These are phyloP conservation scores for Sanderia malayensis DNA, from an alignment of 30 jellyfish, hydroid and myxozoan species.

Conservation along the genomic window DNA sequence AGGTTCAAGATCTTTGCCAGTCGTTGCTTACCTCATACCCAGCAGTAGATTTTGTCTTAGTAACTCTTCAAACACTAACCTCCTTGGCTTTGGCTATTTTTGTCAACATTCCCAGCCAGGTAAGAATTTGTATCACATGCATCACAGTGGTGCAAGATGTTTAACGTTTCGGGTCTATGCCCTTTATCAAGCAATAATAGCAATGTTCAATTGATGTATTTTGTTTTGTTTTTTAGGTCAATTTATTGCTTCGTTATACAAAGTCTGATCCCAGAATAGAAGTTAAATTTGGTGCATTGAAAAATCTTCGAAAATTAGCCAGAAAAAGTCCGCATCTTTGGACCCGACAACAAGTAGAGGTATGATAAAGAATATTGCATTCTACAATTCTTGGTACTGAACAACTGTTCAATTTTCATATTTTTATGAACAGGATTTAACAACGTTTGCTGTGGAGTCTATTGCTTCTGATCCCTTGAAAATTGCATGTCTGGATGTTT, in stretches of 20 bases:
- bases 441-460: conserved; percentile 48
- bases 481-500: conserved; percentile 47
- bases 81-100: conserved; percentile 63
- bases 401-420: too few species aligned
- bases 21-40: conserved; percentile 64
- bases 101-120: conserved; percentile 75
- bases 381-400: too few species aligned
- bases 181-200: too few species aligned
- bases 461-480: conserved; percentile 49
- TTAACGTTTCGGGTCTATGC: too few species aligned
- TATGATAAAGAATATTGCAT: too few species aligned
- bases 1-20: conserved; percentile 68
- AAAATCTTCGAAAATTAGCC: conserved; percentile 65
- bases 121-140: too few species aligned
- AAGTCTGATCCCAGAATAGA: conserved; percentile 66
- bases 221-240: conserved; percentile 41
- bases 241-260: conserved; percentile 55
- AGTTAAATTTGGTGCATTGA: conserved; percentile 69
- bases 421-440: conserved; percentile 58
- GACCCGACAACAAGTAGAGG: conserved; percentile 84
- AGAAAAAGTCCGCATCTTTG: conserved; percentile 80
- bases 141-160: too few species aligned
- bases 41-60: conserved; percentile 55
- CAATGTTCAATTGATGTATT: too few species aligned
- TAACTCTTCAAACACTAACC: conserved; percentile 70